These are phyloP conservation scores for Agelastica alni DNA, from an alignment of 2,888 invertebrate species.

Conservation along the genomic window DNA sequence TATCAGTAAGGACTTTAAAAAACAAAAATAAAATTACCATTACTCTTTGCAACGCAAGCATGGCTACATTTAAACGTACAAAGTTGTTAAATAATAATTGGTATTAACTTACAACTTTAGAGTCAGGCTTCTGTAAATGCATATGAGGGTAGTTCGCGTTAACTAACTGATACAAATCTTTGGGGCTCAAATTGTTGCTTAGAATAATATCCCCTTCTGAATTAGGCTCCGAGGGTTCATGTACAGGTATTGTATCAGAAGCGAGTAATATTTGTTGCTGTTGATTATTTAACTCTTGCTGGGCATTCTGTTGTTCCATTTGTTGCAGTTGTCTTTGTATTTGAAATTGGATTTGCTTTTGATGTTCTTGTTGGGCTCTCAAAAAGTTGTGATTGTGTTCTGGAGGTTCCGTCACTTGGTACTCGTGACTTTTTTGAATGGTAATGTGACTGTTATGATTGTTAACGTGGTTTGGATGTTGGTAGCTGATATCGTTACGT, in stretches of 20 bases:
- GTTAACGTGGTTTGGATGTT: conserved; percentile 22
- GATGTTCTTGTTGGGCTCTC: conserved; percentile 39
- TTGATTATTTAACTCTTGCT: conserved; percentile 46
- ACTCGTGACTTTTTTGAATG: conserved; percentile 50
- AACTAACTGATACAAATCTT: conserved; percentile 34
- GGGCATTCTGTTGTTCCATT: conserved; percentile 28
- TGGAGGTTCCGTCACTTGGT: conserved; percentile 62
- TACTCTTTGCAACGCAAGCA: too few relatives aligned
- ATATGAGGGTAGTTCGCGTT: conserved; percentile 29
- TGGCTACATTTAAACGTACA: too few relatives aligned
- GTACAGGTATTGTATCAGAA: conserved; percentile 18
- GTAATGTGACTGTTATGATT: conserved; percentile 19
- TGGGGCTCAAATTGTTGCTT: conserved; percentile 30
- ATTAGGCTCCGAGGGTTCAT: conserved; percentile 17
- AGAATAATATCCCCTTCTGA: conserved; percentile 30
- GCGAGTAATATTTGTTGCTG: conserved; percentile 33
- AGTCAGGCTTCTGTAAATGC: conserved; percentile 52
- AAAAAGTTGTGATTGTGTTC: conserved; percentile 42
- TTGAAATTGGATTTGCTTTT: conserved; percentile 40
- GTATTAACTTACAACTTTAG: conserved; percentile 30
- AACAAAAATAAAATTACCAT: neutral
- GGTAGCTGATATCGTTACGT: conserved; percentile 27
- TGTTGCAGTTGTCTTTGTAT: conserved; percentile 26
- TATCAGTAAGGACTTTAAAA: too few relatives aligned
- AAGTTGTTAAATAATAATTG: too few relatives aligned